Base-by-base conservation (phyloP, 2,888 invertebrate genomes). In the Pteria penguin region DNA sequence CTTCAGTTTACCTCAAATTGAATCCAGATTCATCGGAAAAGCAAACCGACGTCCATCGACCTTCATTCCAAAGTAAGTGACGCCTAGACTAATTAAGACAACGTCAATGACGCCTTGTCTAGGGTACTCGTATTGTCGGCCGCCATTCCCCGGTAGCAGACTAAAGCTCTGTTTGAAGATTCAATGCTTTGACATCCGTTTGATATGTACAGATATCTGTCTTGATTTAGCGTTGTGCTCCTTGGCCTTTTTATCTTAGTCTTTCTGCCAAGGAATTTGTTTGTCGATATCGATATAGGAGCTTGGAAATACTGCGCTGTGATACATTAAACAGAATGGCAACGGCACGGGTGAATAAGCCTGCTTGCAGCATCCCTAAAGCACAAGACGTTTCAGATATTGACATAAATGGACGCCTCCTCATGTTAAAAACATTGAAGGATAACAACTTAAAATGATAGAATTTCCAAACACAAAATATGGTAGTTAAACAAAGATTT, bases 301-400 rank as follows among this genome's bases (percentile, higher is more conserved):
- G 45, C 45, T 36, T 36, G 45, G 45, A 36, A 36, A 36, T 36
- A 36, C 45, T 36, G 45, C 45, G 5, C 14, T 36, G 5, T 14
- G 45, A 36, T 11, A 36, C 45, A 36, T 36, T 36, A 14, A 36
- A 36, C 45, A 36, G 5, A 36, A 11, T 36, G 45, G 45, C 45
- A 36, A 36, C 45, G 45, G 14, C 45, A 36, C 45, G 45, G 45
- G 45, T 36, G 45, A 14, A 36, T 36, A 14, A 36, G 8, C 33
- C 62, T 62, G 62, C 22, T 4, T 33, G 36, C 33, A 62, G 62
- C 62, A 62, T 62, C 33, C 36, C 33, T 62, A 32, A 18, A 62
- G 36, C 62, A 32, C 22, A 5, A 33, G 62, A 18, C 33, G 32
- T 62, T 33, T 62, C 22, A 14, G 22, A 2, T 3, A 24, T 31